Evolutionary conservation across 2,797 vertebrate genomes (phyloP).

Genomic region (Epinephelus coioides): DNA sequence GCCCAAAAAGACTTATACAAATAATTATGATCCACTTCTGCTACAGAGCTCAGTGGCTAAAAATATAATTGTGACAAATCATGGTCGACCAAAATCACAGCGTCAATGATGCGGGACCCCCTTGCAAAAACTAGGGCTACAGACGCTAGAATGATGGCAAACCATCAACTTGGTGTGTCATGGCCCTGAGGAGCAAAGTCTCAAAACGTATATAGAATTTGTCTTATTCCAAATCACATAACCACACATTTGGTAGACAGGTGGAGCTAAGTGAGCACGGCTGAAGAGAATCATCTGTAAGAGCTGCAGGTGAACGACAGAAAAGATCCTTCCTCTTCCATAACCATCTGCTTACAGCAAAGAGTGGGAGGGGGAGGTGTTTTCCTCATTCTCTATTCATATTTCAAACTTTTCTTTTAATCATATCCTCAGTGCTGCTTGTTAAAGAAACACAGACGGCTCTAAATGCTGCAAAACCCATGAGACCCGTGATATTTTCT

Average conservation of each 20-base stretch:
- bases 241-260: neutral
- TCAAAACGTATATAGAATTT: constrained; percentile 5
- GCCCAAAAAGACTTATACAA: no score
- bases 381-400: neutral
- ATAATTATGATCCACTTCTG: no score
- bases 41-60: no score
- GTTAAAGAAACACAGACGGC: neutral
- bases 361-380: neutral
- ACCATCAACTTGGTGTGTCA: no score
- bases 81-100: no score
- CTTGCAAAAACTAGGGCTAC: no score
- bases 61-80: no score
- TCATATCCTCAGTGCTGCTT: neutral
- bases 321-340: neutral
- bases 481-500: neutral
- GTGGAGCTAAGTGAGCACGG: neutral
- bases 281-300: constrained; percentile 13
- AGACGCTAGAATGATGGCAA: no score
- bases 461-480: neutral
- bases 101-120: no score
- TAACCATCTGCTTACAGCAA: constrained; percentile 8
- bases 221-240: constrained; percentile 17
- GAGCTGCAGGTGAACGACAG: neutral
- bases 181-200: neutral
- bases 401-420: neutral